phyloP scores from a whole-genome alignment of 2,113 vertebrate genomes.

The Galemys pyrenaicus region DNA sequence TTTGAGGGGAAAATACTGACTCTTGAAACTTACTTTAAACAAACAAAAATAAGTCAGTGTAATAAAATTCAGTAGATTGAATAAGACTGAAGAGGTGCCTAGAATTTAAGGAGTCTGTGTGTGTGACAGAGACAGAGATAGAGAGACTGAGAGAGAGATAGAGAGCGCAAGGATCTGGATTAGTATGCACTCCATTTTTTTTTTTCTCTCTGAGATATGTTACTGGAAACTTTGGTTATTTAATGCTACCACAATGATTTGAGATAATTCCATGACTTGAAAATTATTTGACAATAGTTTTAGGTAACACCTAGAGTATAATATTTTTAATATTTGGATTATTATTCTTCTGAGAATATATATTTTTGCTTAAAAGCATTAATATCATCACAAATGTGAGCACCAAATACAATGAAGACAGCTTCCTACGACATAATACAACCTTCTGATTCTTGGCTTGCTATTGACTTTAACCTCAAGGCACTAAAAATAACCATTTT shows the following conservation, averaged over 20 bases:
- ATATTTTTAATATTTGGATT: background rate
- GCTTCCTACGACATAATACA: background rate
- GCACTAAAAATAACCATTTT: constrained; percentile 53
- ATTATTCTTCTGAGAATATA: background rate
- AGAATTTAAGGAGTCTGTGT: background rate
- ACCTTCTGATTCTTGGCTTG: background rate
- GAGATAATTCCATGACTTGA: background rate
- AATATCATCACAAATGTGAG: background rate
- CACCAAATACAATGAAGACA: background rate
- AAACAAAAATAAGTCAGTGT: background rate
- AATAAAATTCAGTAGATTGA: background rate
- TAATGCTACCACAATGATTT: background rate
- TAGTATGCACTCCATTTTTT: background rate
- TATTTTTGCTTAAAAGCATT: background rate
- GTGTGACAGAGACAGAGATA: background rate
- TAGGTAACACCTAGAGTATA: background rate
- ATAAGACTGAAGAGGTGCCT: background rate
- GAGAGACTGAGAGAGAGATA: background rate
- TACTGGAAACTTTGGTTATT: rapidly evolving
- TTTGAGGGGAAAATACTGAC: background rate
- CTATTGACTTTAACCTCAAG: constrained; percentile 58
- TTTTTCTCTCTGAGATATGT: background rate
- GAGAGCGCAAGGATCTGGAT: background rate
- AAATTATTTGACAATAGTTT: background rate
- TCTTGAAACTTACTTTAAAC: background rate